These are phyloP conservation scores for Antheraea yamamai DNA, from an alignment of 2,888 invertebrate genomes.

Conservation along the genomic window DNA sequence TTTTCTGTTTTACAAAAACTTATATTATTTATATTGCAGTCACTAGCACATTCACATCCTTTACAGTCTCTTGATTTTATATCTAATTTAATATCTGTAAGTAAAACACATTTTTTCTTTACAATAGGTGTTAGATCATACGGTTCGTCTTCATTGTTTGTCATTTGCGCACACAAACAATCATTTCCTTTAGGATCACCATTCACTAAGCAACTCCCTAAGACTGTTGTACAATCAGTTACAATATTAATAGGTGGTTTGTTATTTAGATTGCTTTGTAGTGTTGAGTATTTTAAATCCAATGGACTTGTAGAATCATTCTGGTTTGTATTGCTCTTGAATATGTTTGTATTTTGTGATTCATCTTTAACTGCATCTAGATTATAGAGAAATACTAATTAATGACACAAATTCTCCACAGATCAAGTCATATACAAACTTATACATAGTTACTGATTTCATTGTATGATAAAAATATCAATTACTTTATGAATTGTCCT, in stretches of 20 bases:
- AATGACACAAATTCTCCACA: background rate
- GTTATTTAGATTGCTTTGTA: background rate
- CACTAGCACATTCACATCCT: slow-evolving; percentile 50
- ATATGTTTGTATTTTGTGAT: background rate
- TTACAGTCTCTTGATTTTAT: slow-evolving; percentile 37
- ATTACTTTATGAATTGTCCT: background rate
- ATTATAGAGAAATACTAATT: background rate
- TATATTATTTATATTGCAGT: slow-evolving; percentile 28
- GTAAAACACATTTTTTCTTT: slow-evolving; percentile 25
- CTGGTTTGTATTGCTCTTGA: background rate
- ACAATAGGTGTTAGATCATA: slow-evolving; percentile 38
- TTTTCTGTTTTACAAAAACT: slow-evolving; percentile 17
- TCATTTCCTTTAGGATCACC: slow-evolving; percentile 38
- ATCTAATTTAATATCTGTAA: slow-evolving; percentile 25
- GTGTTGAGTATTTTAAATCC: background rate
- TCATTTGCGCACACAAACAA: slow-evolving; percentile 59
- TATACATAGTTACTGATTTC: background rate
- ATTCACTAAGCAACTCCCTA: slow-evolving; percentile 55
- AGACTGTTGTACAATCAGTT: slow-evolving; percentile 47
- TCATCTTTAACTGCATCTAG: slow-evolving; percentile 4
- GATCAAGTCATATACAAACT: no score
- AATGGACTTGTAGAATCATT: background rate
- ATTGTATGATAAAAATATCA: background rate
- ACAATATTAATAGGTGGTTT: slow-evolving; percentile 22
- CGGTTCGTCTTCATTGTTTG: slow-evolving; percentile 35